These are phyloP conservation scores for Shargacucullia verbasci DNA, from an alignment of 2,888 invertebrate species.

Conservation along the genomic window DNA sequence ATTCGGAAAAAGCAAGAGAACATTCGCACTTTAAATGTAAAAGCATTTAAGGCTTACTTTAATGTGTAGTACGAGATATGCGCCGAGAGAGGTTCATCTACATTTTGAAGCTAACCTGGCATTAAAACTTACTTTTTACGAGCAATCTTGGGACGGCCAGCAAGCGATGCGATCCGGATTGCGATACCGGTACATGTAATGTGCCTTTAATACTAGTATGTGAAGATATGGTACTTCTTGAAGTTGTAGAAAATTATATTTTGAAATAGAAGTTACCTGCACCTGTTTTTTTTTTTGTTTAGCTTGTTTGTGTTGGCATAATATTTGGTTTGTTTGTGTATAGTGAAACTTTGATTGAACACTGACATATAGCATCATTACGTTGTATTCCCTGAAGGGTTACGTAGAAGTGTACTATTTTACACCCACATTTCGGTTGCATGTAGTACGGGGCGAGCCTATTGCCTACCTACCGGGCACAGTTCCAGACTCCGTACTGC, in stretches of 20 bases:
- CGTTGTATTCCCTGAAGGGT: too few species aligned
- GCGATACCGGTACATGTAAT: slow-evolving; percentile 29
- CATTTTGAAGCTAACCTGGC: slow-evolving; percentile 28
- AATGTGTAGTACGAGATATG: slow-evolving; percentile 27
- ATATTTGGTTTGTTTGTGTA: too few species aligned
- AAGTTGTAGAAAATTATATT: slow-evolving; percentile 1
- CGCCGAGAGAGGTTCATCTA: slow-evolving; percentile 37
- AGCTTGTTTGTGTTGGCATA: too few species aligned
- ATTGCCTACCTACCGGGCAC: too few species aligned
- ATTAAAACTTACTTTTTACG: slow-evolving; percentile 53
- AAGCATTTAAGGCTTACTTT: slow-evolving; percentile 15
- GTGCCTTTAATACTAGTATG: slow-evolving; percentile 27
- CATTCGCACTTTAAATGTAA: slow-evolving; percentile 9
- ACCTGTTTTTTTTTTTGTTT: too few species aligned
- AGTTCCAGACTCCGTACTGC: too few species aligned
- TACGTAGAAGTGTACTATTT: too few species aligned
- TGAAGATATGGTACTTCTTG: slow-evolving; percentile 4
- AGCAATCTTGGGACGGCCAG: slow-evolving; percentile 30
- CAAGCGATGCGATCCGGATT: slow-evolving; percentile 29
- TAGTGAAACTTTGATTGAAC: too few species aligned
- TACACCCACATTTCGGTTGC: too few species aligned
- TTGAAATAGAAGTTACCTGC: slow-evolving; percentile 2
- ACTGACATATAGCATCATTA: too few species aligned
- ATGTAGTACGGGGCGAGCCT: too few species aligned
- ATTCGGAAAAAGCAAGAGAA: not conserved